Conservation (phyloP, 2,888 invertebrate species). For the Himalopsyche anomala region DNA sequence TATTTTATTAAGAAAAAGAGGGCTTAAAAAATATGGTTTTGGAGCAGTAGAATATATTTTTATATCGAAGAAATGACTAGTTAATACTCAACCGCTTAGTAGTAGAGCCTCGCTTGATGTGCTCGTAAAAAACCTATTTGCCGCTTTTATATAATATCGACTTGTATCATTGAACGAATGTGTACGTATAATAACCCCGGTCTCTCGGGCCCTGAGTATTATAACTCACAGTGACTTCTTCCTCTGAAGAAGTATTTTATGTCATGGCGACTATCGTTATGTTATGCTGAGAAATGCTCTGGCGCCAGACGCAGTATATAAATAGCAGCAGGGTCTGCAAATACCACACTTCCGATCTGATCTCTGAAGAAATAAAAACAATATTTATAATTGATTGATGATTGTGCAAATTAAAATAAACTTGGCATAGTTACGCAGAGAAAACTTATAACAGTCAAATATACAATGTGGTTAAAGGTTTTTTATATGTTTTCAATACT, state of each 20-base stretch:
- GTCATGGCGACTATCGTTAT: background rate
- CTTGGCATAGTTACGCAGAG: no score
- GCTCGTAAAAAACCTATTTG: background rate
- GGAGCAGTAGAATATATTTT: no score
- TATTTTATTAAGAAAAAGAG: no score
- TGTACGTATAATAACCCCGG: no score
- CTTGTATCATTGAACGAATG: background rate
- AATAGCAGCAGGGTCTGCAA: background rate
- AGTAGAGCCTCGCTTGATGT: background rate
- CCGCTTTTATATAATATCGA: background rate
- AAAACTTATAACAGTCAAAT: no score
- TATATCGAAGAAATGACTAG: no score
- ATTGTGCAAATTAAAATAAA: no score
- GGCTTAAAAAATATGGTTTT: no score
- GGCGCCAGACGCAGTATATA: background rate
- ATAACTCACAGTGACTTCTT: slow-evolving; percentile 1
- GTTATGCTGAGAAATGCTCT: background rate
- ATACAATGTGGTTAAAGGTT: no score
- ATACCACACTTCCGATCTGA: background rate
- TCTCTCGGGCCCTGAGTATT: background rate
- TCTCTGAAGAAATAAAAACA: background rate
- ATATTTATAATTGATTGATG: no score
- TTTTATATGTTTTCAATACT: no score
- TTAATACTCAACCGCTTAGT: background rate
- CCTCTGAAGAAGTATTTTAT: background rate